Conservation (phyloP, 2,113 vertebrate species). For the Arenaria interpres region DNA sequence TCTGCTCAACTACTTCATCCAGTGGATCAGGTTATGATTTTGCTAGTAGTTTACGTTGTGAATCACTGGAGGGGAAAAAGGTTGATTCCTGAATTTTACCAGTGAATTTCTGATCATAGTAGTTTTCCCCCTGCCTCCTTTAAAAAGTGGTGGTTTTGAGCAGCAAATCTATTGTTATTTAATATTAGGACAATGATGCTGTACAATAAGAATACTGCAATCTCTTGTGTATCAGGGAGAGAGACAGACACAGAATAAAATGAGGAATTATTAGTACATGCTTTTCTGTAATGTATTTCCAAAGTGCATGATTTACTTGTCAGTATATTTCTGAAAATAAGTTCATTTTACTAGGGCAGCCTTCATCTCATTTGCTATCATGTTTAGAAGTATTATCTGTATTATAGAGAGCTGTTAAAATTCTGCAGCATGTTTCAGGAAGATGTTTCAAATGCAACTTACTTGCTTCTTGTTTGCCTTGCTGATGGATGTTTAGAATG, state of each 20-base stretch:
- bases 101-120: not conserved
- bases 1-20: constrained; percentile 46
- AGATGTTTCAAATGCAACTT: constrained; percentile 6
- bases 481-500: not conserved
- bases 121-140: not conserved
- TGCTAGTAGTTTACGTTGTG: constrained; percentile 30
- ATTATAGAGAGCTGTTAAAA: constrained; percentile 21
- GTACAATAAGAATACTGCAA: not conserved
- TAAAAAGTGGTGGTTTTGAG: not conserved
- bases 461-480: not conserved
- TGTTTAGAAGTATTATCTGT: not conserved
- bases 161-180: constrained; percentile 3
- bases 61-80: not conserved
- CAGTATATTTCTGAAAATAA: constrained; percentile 7
- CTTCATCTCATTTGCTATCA: not conserved
- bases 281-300: not conserved
- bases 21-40: constrained; percentile 46
- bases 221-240: constrained; percentile 28
- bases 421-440: constrained; percentile 5
- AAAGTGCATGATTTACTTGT: not conserved
- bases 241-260: constrained; percentile 10
- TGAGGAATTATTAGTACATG: not conserved
- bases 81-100: constrained; percentile 14
- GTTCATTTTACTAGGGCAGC: not conserved
- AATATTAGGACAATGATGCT: not conserved